Conservation (phyloP, 2,113 vertebrate genomes). For the Emydura subglobosa region DNA sequence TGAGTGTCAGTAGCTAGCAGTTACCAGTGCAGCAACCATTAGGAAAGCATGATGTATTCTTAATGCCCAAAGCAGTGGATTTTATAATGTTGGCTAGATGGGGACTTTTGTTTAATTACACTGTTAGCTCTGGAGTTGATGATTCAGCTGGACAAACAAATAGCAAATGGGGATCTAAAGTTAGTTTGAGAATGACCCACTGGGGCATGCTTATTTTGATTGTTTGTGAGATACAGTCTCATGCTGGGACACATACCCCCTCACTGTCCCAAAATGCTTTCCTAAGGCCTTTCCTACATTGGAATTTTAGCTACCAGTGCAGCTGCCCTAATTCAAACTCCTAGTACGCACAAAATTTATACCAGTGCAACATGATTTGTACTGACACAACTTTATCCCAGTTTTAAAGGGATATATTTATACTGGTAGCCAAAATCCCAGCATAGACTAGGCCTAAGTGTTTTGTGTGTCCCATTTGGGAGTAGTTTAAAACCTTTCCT, state of each 20-base stretch:
- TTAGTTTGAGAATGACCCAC: background rate
- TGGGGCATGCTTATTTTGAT: background rate
- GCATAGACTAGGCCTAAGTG: background rate
- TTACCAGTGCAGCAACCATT: background rate
- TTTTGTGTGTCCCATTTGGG: background rate
- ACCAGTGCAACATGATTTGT: background rate
- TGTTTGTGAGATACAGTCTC: background rate
- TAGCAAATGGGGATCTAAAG: background rate
- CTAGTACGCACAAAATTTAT: background rate
- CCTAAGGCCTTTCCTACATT: background rate
- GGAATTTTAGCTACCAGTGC: background rate
- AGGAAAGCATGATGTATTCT: background rate
- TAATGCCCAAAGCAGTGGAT: background rate
- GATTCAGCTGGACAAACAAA: background rate
- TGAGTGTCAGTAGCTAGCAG: background rate
- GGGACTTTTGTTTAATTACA: background rate
- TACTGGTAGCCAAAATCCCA: background rate
- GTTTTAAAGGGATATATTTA: background rate
- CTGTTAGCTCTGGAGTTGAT: background rate
- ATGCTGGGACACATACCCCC: background rate
- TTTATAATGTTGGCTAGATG: conserved; percentile 5
- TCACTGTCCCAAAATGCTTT: background rate
- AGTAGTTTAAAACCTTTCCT: background rate
- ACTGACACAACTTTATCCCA: background rate
- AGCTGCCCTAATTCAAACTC: background rate